Evolutionary conservation across 2,888 invertebrate genomes (phyloP), one percentile per base, ranked within the genome.

Genomic region (Caradrina kadenii): DNA sequence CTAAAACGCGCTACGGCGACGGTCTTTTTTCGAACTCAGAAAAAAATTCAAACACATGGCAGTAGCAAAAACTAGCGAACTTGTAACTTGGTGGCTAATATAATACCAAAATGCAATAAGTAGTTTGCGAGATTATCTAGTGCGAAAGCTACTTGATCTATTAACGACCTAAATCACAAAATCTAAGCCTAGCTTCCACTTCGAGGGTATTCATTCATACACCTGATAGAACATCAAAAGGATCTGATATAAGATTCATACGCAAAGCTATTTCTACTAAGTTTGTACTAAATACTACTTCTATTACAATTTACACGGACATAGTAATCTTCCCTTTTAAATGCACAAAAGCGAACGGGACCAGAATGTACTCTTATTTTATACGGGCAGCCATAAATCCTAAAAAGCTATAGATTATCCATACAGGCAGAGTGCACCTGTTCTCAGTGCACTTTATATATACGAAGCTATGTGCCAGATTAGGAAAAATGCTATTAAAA

Each of bases 361-460:
- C 78, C 61, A 72, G 70, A 83, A 82, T 66, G 73, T 76, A 70
- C 73, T 65, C 67, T 78, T 83, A 74, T 74, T 83, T 72, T 78
- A 78, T 71, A 80, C 75, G 69, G 69, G 45, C 31, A 58, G 71
- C 80, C 68, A 81, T 83, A 84, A 84, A 84, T 82, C 76, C 69
- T 76, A 71, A 78, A 77, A 84, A 73, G 75, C 83, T 72, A 84
- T 84, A 84, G 77, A 80, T 84, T 80, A 80, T 80, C 73, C 79
- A 79, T 79, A 76, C 76, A 71, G 66, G 74, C 72, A 68, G 63
- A 75, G 71, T 84, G 81, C 85, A 83, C 83, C 85, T 83, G 85
- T 78, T 76, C 79, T 79, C 83, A 61, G 63, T 74, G 79, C 83
- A 82, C 63, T 76, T 73, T 73, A 74, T 80, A 74, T 80, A 72